phyloP scores from a whole-genome alignment of 2,113 vertebrate genomes.

The Silurus meridionalis region DNA sequence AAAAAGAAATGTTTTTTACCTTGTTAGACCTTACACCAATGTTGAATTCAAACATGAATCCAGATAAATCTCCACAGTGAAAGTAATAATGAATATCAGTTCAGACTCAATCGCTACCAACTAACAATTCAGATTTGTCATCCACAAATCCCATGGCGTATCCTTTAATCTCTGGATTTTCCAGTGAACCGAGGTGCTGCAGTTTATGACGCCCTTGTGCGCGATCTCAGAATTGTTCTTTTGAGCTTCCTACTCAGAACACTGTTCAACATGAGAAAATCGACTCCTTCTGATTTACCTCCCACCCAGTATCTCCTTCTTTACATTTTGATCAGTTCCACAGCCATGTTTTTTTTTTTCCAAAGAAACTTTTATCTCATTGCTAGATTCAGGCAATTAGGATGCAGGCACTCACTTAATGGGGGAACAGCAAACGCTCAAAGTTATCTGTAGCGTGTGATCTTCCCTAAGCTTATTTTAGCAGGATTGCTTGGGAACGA shows the following conservation, averaged over 20 bases:
- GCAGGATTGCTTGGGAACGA: conserved; percentile 26
- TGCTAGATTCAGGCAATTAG: conserved; percentile 48
- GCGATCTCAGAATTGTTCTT: conserved; percentile 1
- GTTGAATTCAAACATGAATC: background rate
- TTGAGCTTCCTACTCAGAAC: background rate
- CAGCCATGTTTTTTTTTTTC: background rate
- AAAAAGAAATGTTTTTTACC: background rate
- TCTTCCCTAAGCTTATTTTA: conserved; percentile 40
- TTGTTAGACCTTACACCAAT: background rate
- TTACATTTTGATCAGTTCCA: conserved; percentile 25
- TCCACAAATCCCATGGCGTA: background rate
- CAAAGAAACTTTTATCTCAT: conserved; percentile 49
- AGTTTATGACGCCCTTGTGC: background rate
- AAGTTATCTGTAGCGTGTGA: conserved; percentile 42
- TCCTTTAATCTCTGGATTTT: conserved; percentile 19
- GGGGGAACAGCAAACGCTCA: conserved; percentile 46
- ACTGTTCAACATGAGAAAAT: conserved; percentile 3
- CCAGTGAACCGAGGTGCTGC: background rate
- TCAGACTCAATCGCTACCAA: background rate
- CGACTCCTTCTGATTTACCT: conserved; percentile 19
- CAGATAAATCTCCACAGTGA: background rate
- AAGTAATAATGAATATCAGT: background rate
- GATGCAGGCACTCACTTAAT: conserved; percentile 43
- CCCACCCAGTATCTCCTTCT: background rate
- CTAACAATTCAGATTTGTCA: background rate